phyloP scores from a whole-genome alignment of 23 tunicate species.

The Clavelina lepadiformis region DNA sequence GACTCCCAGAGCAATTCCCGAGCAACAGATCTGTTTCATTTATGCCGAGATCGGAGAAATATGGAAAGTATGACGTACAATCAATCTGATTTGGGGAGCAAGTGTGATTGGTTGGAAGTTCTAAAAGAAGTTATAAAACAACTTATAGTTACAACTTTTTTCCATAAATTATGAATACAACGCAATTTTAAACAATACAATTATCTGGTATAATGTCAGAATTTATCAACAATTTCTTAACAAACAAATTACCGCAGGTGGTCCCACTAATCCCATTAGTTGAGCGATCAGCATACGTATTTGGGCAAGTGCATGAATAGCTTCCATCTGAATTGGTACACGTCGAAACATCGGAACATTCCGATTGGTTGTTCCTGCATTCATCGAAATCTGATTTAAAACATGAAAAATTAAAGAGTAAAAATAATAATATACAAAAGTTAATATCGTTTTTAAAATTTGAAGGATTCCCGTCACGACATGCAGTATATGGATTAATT shows the following conservation, averaged over 20 bases:
- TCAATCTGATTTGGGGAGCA: conserved; percentile 1
- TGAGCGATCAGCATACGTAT: conserved; percentile 13
- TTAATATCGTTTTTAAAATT: too few species aligned
- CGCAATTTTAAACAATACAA: too few species aligned
- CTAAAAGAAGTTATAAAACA: conserved; percentile 2
- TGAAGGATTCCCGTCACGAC: too few species aligned
- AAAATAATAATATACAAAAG: too few species aligned
- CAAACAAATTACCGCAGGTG: conserved; percentile 11
- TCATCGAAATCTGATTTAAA: conserved; percentile 48
- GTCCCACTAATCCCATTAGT: conserved; percentile 22
- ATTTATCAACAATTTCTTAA: too few species aligned
- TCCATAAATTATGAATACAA: too few species aligned
- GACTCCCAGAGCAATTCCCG: conserved; percentile 9
- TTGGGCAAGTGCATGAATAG: conserved; percentile 23
- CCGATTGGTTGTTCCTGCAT: conserved; percentile 10
- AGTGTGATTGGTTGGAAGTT: conserved; percentile 19
- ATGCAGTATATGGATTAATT: too few species aligned
- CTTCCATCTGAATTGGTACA: conserved; percentile 40
- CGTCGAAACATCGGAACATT: conserved; percentile 8
- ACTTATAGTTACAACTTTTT: background rate
- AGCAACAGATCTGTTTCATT: conserved; percentile 2
- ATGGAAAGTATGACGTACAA: conserved; percentile 17
- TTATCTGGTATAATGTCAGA: too few species aligned
- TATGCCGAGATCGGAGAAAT: conserved; percentile 27
- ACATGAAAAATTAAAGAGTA: too few species aligned